Evolutionary conservation across 2,113 vertebrate genomes (phyloP), one percentile per base, ranked within the genome.

Genomic region (Calonectris borealis): DNA sequence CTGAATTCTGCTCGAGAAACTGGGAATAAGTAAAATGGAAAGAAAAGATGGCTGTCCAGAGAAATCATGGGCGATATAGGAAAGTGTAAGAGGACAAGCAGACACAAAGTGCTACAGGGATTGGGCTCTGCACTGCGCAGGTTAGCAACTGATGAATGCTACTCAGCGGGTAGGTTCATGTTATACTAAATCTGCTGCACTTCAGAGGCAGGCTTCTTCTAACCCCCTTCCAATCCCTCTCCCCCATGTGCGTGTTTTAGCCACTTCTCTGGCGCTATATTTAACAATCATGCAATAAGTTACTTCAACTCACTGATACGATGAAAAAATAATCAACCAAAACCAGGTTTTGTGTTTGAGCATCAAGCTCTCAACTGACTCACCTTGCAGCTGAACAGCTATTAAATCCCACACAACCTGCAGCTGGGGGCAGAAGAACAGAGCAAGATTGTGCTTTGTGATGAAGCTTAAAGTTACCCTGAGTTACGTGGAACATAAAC

Each of bases 161-260:
- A 22, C 4, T 36, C 8, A 15, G 18, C n/a, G 14, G 2, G 20
- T 27, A 34, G 18, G 7, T n/a, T 42, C 2, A 4, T 31, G 21
- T 10, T 72, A 5, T 16, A 38, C 10, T n/a, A 36, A 60, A 44
- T 21, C 26, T 57, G 5, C 4, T 55, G 58, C 27, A 13, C 11
- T 51, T 60, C 10, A 38, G n/a, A 71, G 8, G 5, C 4, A 52
- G 55, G 10, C 3, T 85, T 54, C 27, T 77, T 71, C 34, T 32
- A 65, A 46, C 1, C 9, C 5, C 7, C 14, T n/a, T 83, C n/a
- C 8, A 26, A 20, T 24, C 17, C 9, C 26, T 71, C 0, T 1
- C 3, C 9, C 18, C 25, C 13, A 2, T 13, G 5, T 46, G 4
- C 16, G 27, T 7, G 10, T 19, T 34, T 82, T 61, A 62, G 5